Conservation (phyloP, 2,113 vertebrate species). For the Cinclus cinclus region DNA sequence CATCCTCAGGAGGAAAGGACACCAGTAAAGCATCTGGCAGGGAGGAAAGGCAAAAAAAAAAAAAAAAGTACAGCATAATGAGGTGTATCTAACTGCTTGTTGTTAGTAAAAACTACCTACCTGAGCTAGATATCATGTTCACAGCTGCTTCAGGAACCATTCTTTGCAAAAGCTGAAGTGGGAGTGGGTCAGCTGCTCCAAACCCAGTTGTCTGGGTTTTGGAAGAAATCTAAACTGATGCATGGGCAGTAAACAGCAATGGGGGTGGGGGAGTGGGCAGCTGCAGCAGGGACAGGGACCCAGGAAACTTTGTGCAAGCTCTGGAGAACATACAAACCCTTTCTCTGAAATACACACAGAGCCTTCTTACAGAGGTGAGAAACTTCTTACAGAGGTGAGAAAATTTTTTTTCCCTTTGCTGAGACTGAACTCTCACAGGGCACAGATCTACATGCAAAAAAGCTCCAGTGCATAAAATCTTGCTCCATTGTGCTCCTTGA, state of each 20-base stretch:
- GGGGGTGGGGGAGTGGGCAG: not conserved
- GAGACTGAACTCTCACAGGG: not conserved
- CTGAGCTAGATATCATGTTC: not conserved
- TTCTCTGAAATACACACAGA: not conserved
- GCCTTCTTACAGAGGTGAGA: not conserved
- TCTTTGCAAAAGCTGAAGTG: not conserved
- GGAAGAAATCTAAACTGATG: not conserved
- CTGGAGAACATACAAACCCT: not conserved
- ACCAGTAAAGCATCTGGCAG: not conserved
- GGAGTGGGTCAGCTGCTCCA: constrained; percentile 8
- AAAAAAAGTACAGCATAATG: not conserved
- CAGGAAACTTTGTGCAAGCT: not conserved
- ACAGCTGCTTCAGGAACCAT: not conserved
- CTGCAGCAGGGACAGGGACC: not conserved
- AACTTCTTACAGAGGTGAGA: not conserved
- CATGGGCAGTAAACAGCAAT: not conserved
- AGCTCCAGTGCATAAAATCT: not conserved
- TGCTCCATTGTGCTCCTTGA: not conserved
- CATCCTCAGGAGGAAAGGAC: not conserved
- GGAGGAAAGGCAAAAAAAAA: not conserved
- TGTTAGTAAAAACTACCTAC: not conserved
- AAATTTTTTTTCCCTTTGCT: not conserved
- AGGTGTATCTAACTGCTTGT: not conserved
- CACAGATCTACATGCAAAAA: not conserved
- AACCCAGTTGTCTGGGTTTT: not conserved